Base-by-base conservation (phyloP, 2,797 vertebrate species). In the Takifugu ocellatus region DNA sequence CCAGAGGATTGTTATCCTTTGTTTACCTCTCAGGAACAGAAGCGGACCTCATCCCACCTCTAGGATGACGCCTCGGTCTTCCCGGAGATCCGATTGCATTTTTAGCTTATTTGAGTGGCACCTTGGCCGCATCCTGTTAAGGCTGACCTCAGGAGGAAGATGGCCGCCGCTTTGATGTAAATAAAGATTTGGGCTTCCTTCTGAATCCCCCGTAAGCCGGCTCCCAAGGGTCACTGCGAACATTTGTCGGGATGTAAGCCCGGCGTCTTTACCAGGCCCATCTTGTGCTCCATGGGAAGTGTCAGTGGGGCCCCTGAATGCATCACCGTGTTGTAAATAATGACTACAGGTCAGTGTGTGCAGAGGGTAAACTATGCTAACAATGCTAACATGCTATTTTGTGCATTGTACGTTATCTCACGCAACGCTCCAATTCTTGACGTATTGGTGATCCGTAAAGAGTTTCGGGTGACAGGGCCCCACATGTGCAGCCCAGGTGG, bases 61-160 rank as follows among this genome's bases (percentile, higher is more conserved):
- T 1, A 3, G 43, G 75, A 39, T 75, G 84, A 80, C 82, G 43
- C 78, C 82, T 59, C 61, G 10, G 27, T 67, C 61, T 14, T 56
- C 27, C 78, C 81, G 68, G 78, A 90, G 84, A 87, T 90, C 88
- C 77, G 75, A 82, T 84, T 83, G 79, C 72, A 31, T 33, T 39
- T 39, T 39, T 39, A 3, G 65, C 68, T 87, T 90, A 85, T 88
- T 91, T 87, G 87, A 79, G 83, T 83, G 77, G 70, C 81, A 83
- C 84, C 78, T 86, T 74, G 72, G 83, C 83, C 70, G 72, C 86
- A 88, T 90, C 87, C 84, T 87, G 87, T 88, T 82, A 78, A 66
- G 78, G 49, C 39, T 70, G 81, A 83, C 82, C 85, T 80, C 56
- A 12, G 48, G 68, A 69, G 83, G 72, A 84, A 81, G 77, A 86